Base-by-base conservation (phyloP, 2,888 invertebrate genomes). In the Bembecia ichneumoniformis region DNA sequence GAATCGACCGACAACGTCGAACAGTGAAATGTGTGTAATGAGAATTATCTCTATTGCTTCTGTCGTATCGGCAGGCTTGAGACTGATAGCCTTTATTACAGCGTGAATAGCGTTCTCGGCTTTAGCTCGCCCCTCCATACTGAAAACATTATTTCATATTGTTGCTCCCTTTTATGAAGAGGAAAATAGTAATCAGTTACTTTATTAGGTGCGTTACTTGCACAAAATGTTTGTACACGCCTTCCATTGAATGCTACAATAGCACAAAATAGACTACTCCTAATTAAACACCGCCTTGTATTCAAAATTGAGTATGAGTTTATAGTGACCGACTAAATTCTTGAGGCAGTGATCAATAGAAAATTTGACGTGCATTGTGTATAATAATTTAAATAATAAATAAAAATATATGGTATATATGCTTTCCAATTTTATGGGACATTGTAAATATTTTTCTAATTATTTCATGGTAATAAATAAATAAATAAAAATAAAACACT, bases 11-110 rank as follows among this genome's bases (percentile, higher is more conserved):
- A 77, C 78, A 74, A 77, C 77, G 71, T 69, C 78, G 74, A 81
- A 82, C 74, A 77, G 82, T 74, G 74, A 80, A 80, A 77, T 82
- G 82, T 87, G 78, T 86, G 82, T 86, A 86, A 86, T 86, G 79
- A 86, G 82, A 84, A 84, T 86, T 86, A 84, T 82, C 82, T 77
- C 71, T 72, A 76, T 77, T 78, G 87, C 87, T 87, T 77, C 86
- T 77, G 86, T 83, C 77, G 74, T 77, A 77, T 73, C 80, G 69
- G 74, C 72, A 79, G 77, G 74, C 75, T 68, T 70, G 72, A 65
- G 64, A 67, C 65, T 69, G 73, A 76, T 50, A 73, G 63, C 66
- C 68, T 78, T 75, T 77, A 80, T 80, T 74, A 64, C 65, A 64
- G 65, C 64, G 68, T 82, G 79, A 83, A 82, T 78, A 78, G 80